Evolutionary conservation across 2,113 vertebrate genomes (phyloP).

Genomic region (Fregetta grallaria): DNA sequence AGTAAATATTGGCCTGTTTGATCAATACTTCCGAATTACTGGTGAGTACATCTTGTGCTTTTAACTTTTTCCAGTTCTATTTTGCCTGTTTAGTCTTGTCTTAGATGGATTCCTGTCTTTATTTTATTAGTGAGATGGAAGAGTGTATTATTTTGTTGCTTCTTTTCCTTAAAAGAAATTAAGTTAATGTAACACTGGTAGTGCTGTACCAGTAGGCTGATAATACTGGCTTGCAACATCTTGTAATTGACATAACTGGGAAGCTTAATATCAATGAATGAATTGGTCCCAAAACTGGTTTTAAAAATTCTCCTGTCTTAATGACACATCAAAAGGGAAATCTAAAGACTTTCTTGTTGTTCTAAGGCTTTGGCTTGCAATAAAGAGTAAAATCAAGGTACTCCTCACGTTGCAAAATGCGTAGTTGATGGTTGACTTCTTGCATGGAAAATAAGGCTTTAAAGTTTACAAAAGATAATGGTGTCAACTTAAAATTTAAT

Average conservation of each 20-base stretch:
- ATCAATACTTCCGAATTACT: conserved; percentile 94
- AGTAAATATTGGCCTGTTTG: conserved; percentile 94
- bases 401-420: background rate
- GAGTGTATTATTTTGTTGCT: background rate
- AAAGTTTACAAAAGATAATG: background rate
- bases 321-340: background rate
- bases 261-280: background rate
- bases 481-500: background rate
- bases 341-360: background rate
- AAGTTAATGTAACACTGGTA: background rate
- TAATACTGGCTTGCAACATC: background rate
- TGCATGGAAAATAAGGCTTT: background rate
- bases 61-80: background rate
- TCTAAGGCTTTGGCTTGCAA: background rate
- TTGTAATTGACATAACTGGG: background rate
- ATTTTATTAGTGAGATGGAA: background rate
- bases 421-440: background rate
- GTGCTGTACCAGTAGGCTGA: background rate
- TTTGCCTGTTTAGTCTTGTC: background rate
- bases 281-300: background rate
- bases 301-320: background rate
- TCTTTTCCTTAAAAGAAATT: background rate
- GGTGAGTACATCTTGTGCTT: conserved; percentile 74
- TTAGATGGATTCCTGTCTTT: background rate
- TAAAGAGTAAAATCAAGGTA: background rate